Base-by-base conservation (phyloP, 2,888 invertebrate genomes). In the Rhingia rostrata region DNA sequence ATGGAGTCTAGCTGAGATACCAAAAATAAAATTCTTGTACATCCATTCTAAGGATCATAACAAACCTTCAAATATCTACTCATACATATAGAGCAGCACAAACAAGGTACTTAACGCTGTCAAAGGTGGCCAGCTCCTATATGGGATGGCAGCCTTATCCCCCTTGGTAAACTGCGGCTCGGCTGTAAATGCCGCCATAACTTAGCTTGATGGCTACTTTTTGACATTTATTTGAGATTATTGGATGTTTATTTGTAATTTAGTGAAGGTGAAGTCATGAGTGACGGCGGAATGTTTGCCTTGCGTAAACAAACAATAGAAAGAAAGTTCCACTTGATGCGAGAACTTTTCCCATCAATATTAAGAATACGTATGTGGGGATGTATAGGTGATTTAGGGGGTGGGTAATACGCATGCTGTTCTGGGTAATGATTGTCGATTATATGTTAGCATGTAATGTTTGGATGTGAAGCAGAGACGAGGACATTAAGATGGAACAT, bases 161-260 rank as follows among this genome's bases (percentile, higher is more conserved):
- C 41, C 77, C 58, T 41, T 33, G 37, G n/a, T 14, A 51, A 66
- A 61, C 7, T 49, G 47, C 47, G 53, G 30, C 41, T 39, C 45
- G 47, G 79, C 75, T 80, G 61, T 84, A 80, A 80, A 84, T 84
- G 84, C 80, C 80, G 75, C 84, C 74, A 80, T 84, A 80, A 84
- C 66, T 84, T 80, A 75, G 53, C 12, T 84, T 79, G 80, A 84
- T 84, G 70, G 79, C 80, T 79, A 80, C 80, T 84, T 79, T 84
- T 79, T 84, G 84, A 84, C 84, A 80, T 84, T 84, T 84, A 84
- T 84, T 84, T 80, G 80, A 75, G 84, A 84, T 84, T 84, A 84
- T 84, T 80, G 84, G 83, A 83, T 83, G 83, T 83, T 83, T 83
- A 83, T 83, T 79, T 69, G 83, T 79, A 83, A 83, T 74, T 83